Evolutionary conservation across 2,113 vertebrate species (phyloP), one percentile per base, ranked within the genome.

Genomic region (Albula glossodonta): DNA sequence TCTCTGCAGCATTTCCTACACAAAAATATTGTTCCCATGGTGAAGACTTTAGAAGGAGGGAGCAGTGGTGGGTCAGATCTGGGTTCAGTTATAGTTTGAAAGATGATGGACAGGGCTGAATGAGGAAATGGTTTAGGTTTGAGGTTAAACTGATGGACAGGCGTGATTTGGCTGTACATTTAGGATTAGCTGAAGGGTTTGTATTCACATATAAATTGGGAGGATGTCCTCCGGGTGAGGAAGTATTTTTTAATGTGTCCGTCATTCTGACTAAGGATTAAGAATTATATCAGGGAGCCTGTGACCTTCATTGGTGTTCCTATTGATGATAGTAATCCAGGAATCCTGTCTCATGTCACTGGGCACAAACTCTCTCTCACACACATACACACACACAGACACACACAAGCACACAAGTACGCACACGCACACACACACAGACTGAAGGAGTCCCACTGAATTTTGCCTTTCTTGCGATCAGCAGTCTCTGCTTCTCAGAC

Each of bases 401-500:
- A 31, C 66, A n/a, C 22, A 9, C 66, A n/a, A 1, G 3, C 22
- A 74, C 19, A 9, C 66, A 31, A 22, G 10, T 19, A 74, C 8
- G 25, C 66, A 74, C 2, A 74, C 4, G 25, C 2, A 31, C 8
- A 31, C 66, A 74, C n/a, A 79, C 2, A 31, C 66, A 74, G 1
- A 17, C 31, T 79, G 48, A 31, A 13, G 78, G 12, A 12, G 50
- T 48, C 12, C 15, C 22, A 19, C 41, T 7, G 5, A 50, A 89
- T 92, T 92, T 92, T 89, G 90, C 86, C 88, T 93, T 91, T 90
- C 90, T 78, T 77, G 79, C 90, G 87, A 91, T 92, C 92, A 91
- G 91, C 90, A 87, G 77, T 88, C 91, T 93, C 90, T 92, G 91
- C 91, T 94, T 89, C 86, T 3, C 89, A 89, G 87, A 86, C 88